These are phyloP conservation scores for Notarius quadriscutis DNA, from an alignment of 2,113 vertebrate species.

Conservation along the genomic window DNA sequence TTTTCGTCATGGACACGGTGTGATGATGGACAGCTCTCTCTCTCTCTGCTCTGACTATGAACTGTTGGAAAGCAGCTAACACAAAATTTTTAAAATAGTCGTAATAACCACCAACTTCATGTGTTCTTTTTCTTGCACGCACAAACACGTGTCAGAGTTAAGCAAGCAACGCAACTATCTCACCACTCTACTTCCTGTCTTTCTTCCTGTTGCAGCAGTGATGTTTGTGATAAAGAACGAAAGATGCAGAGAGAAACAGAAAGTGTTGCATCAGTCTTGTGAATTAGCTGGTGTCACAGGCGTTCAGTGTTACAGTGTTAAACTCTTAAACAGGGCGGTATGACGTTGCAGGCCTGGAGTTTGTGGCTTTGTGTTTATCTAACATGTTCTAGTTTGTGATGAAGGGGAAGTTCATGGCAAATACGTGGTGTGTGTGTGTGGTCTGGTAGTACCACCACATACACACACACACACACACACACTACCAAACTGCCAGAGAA, in stretches of 20 bases:
- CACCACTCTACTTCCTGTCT: conserved; percentile 29
- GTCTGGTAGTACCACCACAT: neutral
- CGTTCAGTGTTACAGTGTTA: neutral
- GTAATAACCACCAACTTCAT: neutral
- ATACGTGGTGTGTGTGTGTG: neutral
- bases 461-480: neutral
- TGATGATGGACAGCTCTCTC: conserved; percentile 39
- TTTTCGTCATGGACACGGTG: conserved; percentile 74
- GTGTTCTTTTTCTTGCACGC: neutral
- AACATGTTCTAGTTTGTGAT: neutral
- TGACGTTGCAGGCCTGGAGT: neutral
- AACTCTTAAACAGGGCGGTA: neutral
- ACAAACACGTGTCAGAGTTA: neutral
- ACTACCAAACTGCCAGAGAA: neutral
- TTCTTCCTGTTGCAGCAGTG: conserved; percentile 45
- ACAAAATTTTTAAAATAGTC: no score
- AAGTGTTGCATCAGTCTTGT: neutral
- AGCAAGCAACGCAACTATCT: neutral
- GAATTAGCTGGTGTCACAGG: neutral
- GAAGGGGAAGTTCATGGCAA: neutral
- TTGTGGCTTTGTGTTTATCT: neutral
- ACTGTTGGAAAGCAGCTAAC: neutral
- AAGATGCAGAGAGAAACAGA: neutral
- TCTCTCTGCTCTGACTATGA: neutral
- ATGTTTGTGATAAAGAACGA: neutral